These are phyloP conservation scores for Listronotus oregonensis DNA, from an alignment of 1,140 invertebrate species.

Conservation along the genomic window DNA sequence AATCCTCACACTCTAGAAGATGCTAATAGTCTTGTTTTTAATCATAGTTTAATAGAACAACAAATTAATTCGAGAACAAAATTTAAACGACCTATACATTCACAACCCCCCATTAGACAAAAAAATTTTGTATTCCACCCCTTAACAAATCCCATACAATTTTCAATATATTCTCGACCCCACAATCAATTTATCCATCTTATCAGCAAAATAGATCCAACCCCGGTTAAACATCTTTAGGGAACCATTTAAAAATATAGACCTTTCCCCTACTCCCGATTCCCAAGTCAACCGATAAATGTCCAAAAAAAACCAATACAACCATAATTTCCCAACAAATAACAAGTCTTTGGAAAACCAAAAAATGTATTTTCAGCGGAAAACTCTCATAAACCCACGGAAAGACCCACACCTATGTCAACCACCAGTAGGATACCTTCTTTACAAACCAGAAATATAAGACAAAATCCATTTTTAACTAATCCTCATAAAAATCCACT, in stretches of 20 bases:
- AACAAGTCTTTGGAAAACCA: conserved; percentile 36
- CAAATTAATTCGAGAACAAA: conserved; percentile 5
- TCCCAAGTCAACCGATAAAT: conserved; percentile 33
- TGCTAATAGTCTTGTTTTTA: conserved; percentile 4
- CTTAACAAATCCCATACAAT: neutral
- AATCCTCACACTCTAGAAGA: conserved; percentile 7
- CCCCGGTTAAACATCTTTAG: neutral
- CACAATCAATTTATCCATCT: neutral
- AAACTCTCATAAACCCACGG: neutral
- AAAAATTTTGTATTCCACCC: neutral
- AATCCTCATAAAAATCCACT: no score
- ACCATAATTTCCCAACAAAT: conserved; percentile 32
- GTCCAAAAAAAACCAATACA: conserved; percentile 23
- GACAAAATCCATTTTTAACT: no score
- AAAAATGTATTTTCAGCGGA: conserved; percentile 30
- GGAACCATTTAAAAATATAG: no score
- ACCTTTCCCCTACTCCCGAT: conserved; percentile 15
- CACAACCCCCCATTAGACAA: neutral
- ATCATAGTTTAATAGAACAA: conserved; percentile 12
- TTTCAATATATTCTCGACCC: conserved; percentile 2
- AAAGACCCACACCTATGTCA: conserved; percentile 1
- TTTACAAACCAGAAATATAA: neutral
- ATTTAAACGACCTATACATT: neutral
- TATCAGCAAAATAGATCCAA: neutral
- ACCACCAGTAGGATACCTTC: neutral